These are phyloP conservation scores for Elephantulus edwardii DNA, from an alignment of 2,113 vertebrate species.

Conservation along the genomic window DNA sequence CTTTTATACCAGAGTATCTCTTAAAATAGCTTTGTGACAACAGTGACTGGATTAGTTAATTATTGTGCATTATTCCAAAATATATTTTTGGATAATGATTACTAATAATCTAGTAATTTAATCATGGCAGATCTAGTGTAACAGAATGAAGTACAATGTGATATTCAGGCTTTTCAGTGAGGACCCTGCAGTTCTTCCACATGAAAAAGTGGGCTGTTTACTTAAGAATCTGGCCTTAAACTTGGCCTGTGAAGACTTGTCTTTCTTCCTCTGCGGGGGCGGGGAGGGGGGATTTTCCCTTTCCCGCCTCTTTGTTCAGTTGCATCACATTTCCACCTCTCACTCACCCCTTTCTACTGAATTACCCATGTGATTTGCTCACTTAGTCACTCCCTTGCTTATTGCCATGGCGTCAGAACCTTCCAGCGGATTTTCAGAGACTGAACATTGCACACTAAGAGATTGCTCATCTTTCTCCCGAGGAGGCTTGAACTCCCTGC, in stretches of 20 bases:
- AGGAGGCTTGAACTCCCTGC: no score
- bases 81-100: neutral
- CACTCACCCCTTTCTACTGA: no score
- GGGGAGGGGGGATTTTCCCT: no score
- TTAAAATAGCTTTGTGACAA: neutral
- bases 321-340: neutral
- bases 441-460: no score
- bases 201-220: neutral
- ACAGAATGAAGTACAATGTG: neutral
- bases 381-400: no score
- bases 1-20: neutral
- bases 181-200: fast-evolving
- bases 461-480: no score
- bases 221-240: neutral
- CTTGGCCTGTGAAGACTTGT: neutral
- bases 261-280: neutral
- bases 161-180: neutral
- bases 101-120: neutral
- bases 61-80: neutral
- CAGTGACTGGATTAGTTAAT: neutral
- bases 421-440: no score
- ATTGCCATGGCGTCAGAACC: no score
- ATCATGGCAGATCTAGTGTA: fast-evolving
- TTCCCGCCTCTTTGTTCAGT: neutral
- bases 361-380: no score